Evolutionary conservation across 2,797 vertebrate species (phyloP), one percentile per base, ranked within the genome.

Genomic region (Novumbra hubbsi): DNA sequence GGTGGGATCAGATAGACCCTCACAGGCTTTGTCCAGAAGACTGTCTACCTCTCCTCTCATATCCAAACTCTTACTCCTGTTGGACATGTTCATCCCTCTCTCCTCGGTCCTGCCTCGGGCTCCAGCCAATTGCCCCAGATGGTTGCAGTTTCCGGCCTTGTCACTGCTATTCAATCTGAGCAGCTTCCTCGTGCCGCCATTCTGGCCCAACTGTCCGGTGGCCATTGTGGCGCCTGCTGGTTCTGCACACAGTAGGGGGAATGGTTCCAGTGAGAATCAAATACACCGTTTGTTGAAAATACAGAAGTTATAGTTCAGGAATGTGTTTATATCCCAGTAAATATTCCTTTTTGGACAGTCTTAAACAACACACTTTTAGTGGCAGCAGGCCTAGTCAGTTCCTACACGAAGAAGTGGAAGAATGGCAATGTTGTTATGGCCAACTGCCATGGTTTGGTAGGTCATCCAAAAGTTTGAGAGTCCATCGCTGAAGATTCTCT

Each of bases 31-130:
- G 16, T 88, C 78, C 34, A 86, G 72, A 70, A 71, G 80, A 50
- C 75, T 83, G n/a, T 64, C 71, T 11, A n/a, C 2, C 4, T 63
- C 48, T 34, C 16, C 72, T 80, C 80, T 85, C 83, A 82, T 84
- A 73, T 93, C 89, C 70, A 92, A 80, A 81, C 91, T 93, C 76
- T 75, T 90, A 79, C 89, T 93, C 83, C 87, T 88, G 67, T 38
- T 88, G 14, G 79, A 7, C 49, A 81, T 14, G 72, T 78, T 57
- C 7, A 8, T 1, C 71, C 55, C 77, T 71, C 76, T 89, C 79
- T 73, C 68, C 14, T 87, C 85, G 16, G 83, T 78, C 73, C 83
- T 85, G 48, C 83, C 87, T 19, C 52, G 78, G 11, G 8, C 76
- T 74, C 66, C 80, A 70, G 74, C 69, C 21, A 15, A 24, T 41